A percentile compares a stretch with the other conserved stretches of the same genome.
phyloP scores from a whole-genome alignment of 2,888 invertebrate genomes.

The Prostheceraeus crozeri region DNA sequence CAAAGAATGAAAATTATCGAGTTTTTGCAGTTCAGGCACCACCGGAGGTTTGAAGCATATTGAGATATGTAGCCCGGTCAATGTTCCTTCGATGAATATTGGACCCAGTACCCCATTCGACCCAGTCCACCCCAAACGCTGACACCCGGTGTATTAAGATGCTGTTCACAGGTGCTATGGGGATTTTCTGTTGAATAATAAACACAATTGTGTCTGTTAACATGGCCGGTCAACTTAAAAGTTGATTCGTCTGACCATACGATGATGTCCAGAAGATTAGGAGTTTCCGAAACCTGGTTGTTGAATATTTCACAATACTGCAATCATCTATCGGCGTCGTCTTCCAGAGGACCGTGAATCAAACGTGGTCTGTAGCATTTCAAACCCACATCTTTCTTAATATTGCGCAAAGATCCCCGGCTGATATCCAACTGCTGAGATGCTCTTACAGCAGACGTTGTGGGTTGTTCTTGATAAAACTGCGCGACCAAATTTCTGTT shows the following conservation, averaged over 20 bases:
- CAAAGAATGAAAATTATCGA: too few species aligned
- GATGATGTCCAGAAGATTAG: background rate
- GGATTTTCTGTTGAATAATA: too few species aligned
- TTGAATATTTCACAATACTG: constrained; percentile 16
- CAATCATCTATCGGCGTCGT: constrained; percentile 3
- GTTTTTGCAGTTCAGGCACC: too few species aligned
- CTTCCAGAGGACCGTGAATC: background rate
- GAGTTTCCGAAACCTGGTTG: constrained; percentile 3
- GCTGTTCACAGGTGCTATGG: too few species aligned
- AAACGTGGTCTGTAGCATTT: constrained; percentile 13
- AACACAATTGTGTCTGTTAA: too few species aligned
- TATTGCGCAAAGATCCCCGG: background rate
- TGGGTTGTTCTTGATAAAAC: background rate
- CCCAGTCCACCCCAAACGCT: too few species aligned
- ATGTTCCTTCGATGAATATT: too few species aligned
- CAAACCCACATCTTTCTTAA: constrained; percentile 1
- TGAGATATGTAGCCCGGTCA: too few species aligned
- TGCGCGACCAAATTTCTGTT: constrained; percentile 3
- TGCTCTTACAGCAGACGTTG: constrained; percentile 1
- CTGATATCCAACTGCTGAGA: background rate
- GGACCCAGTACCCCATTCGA: too few species aligned
- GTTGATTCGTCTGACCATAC: constrained; percentile 9
- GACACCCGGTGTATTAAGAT: too few species aligned
- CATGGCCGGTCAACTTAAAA: background rate
- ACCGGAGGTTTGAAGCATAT: too few species aligned